Evolutionary conservation across 2,888 invertebrate species (phyloP), one percentile per base, ranked within the genome.

Genomic region (Ephialtes manifestator): DNA sequence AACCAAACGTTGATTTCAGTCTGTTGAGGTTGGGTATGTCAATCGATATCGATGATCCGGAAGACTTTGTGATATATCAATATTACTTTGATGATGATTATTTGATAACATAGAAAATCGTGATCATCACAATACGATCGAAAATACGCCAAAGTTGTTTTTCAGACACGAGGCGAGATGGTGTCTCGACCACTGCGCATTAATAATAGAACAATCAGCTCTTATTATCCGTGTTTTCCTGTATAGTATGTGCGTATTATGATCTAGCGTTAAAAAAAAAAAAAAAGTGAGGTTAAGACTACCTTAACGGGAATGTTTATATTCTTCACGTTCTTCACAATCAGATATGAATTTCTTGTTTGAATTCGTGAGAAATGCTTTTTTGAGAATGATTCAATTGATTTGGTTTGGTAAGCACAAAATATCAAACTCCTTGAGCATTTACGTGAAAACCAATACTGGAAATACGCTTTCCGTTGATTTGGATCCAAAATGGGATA

Each of bases 401-500:
- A 93, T 97, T 83, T 96, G 95, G 91, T 96, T 96, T 88, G 95
- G 96, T 11, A 95, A 95, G 89, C 95, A 95, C 85, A 95, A 95
- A 39, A 94, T 96, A 60, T 95, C 95, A 4, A 96, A 96, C 93
- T 95, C 95, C 0, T 89, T 97, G 55, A 96, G 95, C 92, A 96
- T 97, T 91, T 96, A 96, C 89, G 95, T 97, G 0, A 97, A 97
- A 94, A 96, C 96, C 0, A 96, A 96, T 89, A 96, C 96, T 10
- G 96, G 96, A 0, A 96, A 95, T 84, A 96, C 96, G 0, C 91
- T 97, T 28, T 94, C 96, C 0, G 95, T 97, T 0, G 96, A 97
- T 90, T 94, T 97, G 89, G 96, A 97, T 94, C 97, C 97, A 10
- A 95, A 96, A 92, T 97, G 97, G 96, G 96, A 97, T 90, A 96